These are phyloP conservation scores for Passerculus sandwichensis DNA, from an alignment of 2,797 vertebrate species.

Conservation along the genomic window DNA sequence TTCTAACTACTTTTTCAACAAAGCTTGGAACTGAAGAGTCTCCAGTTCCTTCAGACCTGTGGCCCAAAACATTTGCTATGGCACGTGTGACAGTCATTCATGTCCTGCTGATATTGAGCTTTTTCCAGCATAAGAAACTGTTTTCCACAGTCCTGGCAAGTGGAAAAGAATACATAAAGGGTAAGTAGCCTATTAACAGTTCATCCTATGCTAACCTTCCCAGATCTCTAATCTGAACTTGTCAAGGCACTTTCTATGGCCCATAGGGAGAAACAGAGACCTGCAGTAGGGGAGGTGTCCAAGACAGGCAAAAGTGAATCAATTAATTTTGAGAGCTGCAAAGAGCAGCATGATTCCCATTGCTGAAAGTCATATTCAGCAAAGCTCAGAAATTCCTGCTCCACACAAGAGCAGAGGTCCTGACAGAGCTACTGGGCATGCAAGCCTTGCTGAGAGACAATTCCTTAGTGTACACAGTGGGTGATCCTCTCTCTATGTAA, in stretches of 20 bases:
- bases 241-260: background rate
- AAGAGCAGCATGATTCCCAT: background rate
- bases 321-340: background rate
- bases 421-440: background rate
- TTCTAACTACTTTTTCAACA: background rate
- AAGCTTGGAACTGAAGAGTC: background rate
- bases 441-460: background rate
- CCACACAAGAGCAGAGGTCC: background rate
- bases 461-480: background rate
- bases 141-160: background rate
- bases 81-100: background rate
- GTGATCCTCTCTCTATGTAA: background rate
- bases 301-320: background rate
- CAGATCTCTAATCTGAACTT: background rate
- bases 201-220: background rate
- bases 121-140: background rate
- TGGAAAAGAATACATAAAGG: background rate
- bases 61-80: background rate
- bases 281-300: background rate
- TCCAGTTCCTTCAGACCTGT: background rate
- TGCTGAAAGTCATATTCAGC: background rate
- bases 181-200: conserved; percentile 32
- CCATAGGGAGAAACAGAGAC: background rate
- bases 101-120: background rate
- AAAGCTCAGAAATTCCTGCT: background rate